Evolutionary conservation across 2,113 vertebrate genomes (phyloP), one percentile per base, ranked within the genome.

Genomic region (Pycnonotus jocosus): DNA sequence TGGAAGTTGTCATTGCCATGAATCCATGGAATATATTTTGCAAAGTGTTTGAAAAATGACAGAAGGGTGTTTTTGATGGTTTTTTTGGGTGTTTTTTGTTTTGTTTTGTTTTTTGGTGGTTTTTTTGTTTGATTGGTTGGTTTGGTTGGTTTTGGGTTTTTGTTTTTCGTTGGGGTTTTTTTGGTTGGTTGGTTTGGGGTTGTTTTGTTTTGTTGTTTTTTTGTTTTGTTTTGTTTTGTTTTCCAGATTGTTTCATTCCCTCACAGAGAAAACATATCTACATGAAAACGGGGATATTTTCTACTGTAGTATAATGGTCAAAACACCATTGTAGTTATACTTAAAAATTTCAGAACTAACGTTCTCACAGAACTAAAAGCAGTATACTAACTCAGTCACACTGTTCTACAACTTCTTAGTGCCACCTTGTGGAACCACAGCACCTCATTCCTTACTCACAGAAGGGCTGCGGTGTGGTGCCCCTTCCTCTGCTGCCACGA

Each of bases 391-490:
- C 60, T 83, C n/a, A 28, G 7, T 54, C 15, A 19, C 27, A 3
- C 13, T 77, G 30, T 96, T 93, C 21, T 16, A 54, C 58, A 95
- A 90, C 81, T 51, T 79, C 53, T 78, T 88, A 92, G 97, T 97
- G 97, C 98, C 98, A 97, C 95, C 98, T 94, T 95, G 98, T 98
- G 98, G 97, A 94, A 65, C 8, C 54, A 24, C 37, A 83, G 69
- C n/a, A 24, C 6, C 22, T 45, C 25, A 53, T 11, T 37, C 30
- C 18, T 28, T 25, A 11, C 27, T 22, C 37, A 15, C 7, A 12
- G 7, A 42, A 24, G 22, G 28, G 15, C 51, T 17, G 45, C 15
- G 2, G 2, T 1, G 4, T 1, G 5, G 4, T 16, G 18, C 7
- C 30, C 16, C 33, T 64, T 78, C 33, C 27, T 69, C 44, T 45